Percentiles rank a stretch among this genome's conserved stretches.
phyloP scores from a whole-genome alignment of 2,888 invertebrate species.

The Acleris emargana region DNA sequence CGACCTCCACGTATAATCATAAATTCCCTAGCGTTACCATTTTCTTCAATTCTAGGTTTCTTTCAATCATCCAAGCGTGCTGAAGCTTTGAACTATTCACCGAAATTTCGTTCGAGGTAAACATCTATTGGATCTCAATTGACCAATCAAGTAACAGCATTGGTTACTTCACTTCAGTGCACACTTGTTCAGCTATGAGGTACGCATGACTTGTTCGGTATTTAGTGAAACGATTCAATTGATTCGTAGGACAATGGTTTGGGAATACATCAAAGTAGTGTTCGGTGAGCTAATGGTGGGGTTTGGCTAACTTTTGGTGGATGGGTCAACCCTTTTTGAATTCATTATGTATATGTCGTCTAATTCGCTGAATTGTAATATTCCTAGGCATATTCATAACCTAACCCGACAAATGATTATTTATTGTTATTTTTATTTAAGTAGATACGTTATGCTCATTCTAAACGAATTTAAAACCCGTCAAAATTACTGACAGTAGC shows the following conservation, averaged over 20 bases:
- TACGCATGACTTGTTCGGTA: slow-evolving; percentile 16
- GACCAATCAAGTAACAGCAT: slow-evolving; percentile 24
- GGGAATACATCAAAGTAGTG: slow-evolving; percentile 19
- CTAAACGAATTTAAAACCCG: no score
- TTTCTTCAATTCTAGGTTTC: not conserved
- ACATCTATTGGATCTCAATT: slow-evolving; percentile 23
- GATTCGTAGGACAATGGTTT: slow-evolving; percentile 13
- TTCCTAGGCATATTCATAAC: no score
- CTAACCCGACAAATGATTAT: no score
- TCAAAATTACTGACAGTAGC: no score
- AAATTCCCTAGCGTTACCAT: no score
- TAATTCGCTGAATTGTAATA: no score
- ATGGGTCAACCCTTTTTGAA: not conserved
- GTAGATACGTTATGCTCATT: no score
- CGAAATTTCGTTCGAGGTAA: slow-evolving; percentile 12
- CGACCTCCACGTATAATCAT: no score
- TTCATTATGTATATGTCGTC: not conserved
- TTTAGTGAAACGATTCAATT: slow-evolving; percentile 33
- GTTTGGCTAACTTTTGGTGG: not conserved
- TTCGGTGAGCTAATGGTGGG: not conserved
- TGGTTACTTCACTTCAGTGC: slow-evolving; percentile 13
- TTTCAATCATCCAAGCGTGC: not conserved
- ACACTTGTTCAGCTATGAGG: slow-evolving; percentile 4
- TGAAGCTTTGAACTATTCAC: slow-evolving; percentile 11
- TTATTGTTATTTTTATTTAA: no score